phyloP scores from a whole-genome alignment of 1,140 invertebrate species.

The Condylostylus longicornis region DNA sequence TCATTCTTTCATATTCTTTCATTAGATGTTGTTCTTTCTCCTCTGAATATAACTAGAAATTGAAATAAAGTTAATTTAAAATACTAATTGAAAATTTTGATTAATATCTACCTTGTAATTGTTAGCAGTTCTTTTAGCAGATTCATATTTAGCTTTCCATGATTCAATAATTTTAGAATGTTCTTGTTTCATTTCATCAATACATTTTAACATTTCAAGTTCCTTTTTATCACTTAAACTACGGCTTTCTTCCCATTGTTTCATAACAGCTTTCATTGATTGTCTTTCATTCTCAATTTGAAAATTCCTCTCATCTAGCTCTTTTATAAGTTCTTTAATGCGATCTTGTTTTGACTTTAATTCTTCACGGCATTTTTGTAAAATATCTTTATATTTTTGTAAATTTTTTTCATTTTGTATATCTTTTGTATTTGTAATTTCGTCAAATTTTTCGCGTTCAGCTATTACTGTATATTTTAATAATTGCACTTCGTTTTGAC shows the following conservation, averaged over 20 bases:
- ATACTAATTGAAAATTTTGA: neutral
- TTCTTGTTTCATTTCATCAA: conserved; percentile 13
- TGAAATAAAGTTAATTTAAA: neutral
- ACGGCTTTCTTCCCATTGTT: conserved; percentile 24
- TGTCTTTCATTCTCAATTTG: conserved; percentile 24
- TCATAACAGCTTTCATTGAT: conserved; percentile 28
- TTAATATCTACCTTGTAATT: conserved; percentile 36
- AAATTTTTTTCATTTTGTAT: conserved; percentile 5
- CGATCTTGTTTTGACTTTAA: conserved; percentile 17
- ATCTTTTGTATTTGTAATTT: conserved; percentile 34
- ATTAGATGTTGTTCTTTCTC: conserved; percentile 29
- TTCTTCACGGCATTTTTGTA: conserved; percentile 19
- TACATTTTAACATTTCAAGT: conserved; percentile 17
- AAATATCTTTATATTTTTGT: conserved; percentile 15
- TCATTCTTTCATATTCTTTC: conserved; percentile 25
- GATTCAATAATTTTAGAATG: conserved; percentile 23
- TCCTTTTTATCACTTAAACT: conserved; percentile 17
- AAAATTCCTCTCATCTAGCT: conserved; percentile 21
- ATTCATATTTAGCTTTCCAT: conserved; percentile 38
- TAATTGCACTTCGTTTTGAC: conserved; percentile 36
- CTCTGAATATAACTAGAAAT: conserved; percentile 17
- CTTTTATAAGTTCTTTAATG: conserved; percentile 12
- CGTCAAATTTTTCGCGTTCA: conserved; percentile 37
- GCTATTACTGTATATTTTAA: conserved; percentile 39
- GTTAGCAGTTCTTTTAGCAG: conserved; percentile 38